Evolutionary conservation across 2,888 invertebrate genomes (phyloP), one percentile per base, ranked within the genome.

Genomic region (Cephus pygmeus): DNA sequence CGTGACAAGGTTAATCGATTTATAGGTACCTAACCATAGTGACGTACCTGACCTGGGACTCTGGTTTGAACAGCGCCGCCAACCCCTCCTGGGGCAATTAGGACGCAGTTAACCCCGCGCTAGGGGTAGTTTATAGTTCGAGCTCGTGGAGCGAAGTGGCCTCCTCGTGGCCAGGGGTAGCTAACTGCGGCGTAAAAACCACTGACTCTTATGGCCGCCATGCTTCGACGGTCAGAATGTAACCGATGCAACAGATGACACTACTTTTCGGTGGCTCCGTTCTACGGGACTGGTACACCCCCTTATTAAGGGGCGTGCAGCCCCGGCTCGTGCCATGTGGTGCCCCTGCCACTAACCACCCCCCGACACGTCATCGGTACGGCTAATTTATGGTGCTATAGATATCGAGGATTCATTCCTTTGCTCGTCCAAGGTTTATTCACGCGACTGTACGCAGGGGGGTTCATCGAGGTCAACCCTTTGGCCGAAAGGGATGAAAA

Each of bases 171-270:
- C 6, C 6, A 30, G 71, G 71, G 71, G 71, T 71, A n/a, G 33
- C 31, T 31, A 33, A 33, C 71, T 71, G 31, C 71, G 71, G 35
- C 35, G 73, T 34, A 34, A 35, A 30, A 34, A 73, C 35, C 35
- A 73, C 35, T 34, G 34, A 73, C 34, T 34, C 31, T 34, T 73
- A 30, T 31, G n/a, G 30, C 77, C 73, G 86, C 81, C 83, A 88
- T 85, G 87, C 83, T 85, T 76, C 79, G 83, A 76, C 80, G 85
- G 76, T 77, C 80, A 81, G 77, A 80, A 84, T 80, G 84, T 85
- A 88, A 89, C 88, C 88, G 88, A 89, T 88, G 88, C 88, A 89
- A 89, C 88, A 89, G 88, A 89, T 89, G 88, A 89, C 89, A 89
- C 88, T 83, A 83, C 84, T 87, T 85, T 81, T 85, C 82, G 81